These are phyloP conservation scores for Microctenopoma steveboyesi DNA, from an alignment of 2,797 vertebrate species.

Conservation along the genomic window DNA sequence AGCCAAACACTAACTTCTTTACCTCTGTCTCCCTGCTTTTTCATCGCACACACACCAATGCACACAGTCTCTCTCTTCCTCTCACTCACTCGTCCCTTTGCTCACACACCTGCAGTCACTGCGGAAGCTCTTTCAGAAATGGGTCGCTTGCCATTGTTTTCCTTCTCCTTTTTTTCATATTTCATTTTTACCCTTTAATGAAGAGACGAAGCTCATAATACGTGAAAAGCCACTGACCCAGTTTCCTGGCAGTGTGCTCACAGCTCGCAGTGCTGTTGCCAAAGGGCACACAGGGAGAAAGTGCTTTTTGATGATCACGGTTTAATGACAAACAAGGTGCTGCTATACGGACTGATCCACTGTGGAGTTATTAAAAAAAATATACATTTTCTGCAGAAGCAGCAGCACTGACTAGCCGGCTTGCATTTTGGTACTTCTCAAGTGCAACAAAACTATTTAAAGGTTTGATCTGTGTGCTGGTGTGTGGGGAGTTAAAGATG, in stretches of 20 bases:
- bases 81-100: constrained; percentile 1
- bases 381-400: constrained; percentile 2
- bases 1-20: constrained; percentile 19
- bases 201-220: constrained; percentile 47
- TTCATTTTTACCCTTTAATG: constrained; percentile 38
- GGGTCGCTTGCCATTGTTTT: constrained; percentile 57
- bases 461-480: neutral
- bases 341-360: neutral
- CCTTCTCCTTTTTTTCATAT: constrained; percentile 2
- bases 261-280: neutral
- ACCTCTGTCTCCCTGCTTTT: constrained; percentile 12
- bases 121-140: constrained; percentile 54
- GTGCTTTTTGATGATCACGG: constrained; percentile 27
- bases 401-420: neutral
- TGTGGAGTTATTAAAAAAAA: constrained; percentile 1
- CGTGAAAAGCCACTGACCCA: constrained; percentile 61
- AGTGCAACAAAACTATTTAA: neutral
- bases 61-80: constrained; percentile 13
- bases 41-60: constrained; percentile 20
- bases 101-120: constrained; percentile 53
- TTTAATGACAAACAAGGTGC: constrained; percentile 32
- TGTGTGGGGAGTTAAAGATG: neutral
- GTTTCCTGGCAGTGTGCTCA: constrained; percentile 35
- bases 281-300: constrained; percentile 1
- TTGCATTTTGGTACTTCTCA: neutral